Percentiles rank a stretch among this genome's conserved stretches.
phyloP scores from a whole-genome alignment of 1,140 invertebrate genomes.

The Drosophila cardini region DNA sequence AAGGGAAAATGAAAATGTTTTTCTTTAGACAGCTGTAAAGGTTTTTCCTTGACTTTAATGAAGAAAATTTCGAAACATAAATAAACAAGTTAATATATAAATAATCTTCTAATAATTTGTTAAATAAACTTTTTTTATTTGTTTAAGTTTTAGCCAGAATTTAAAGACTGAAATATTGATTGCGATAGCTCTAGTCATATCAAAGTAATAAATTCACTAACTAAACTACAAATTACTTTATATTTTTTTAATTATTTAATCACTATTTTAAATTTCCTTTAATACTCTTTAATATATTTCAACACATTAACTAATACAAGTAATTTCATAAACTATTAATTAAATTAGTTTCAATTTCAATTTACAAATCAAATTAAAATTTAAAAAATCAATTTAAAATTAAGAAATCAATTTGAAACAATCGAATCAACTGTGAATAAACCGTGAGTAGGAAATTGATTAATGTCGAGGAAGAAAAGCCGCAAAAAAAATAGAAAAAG shows the following conservation, averaged over 20 bases:
- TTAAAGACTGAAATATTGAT: too few relatives aligned
- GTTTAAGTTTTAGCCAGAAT: too few relatives aligned
- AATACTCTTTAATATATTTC: too few relatives aligned
- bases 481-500: background rate
- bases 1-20: background rate
- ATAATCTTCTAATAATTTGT: too few relatives aligned
- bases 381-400: slow-evolving; percentile 24
- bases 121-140: too few relatives aligned
- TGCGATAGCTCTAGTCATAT: too few relatives aligned
- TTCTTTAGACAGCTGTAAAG: background rate
- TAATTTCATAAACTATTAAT: background rate
- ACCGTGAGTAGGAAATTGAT: slow-evolving; percentile 34
- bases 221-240: too few relatives aligned
- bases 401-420: slow-evolving; percentile 33
- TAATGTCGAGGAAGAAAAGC: slow-evolving; percentile 1
- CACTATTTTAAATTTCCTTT: too few relatives aligned
- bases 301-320: background rate
- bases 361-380: slow-evolving; percentile 15
- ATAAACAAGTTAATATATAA: too few relatives aligned
- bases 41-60: background rate
- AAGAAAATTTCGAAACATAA: background rate
- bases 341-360: background rate
- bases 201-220: too few relatives aligned
- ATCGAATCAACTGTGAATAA: slow-evolving; percentile 14
- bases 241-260: too few relatives aligned